Percentiles rank a stretch among this genome's conserved stretches.
phyloP scores from a whole-genome alignment of 2,113 vertebrate species.

The Ophiodon elongatus region DNA sequence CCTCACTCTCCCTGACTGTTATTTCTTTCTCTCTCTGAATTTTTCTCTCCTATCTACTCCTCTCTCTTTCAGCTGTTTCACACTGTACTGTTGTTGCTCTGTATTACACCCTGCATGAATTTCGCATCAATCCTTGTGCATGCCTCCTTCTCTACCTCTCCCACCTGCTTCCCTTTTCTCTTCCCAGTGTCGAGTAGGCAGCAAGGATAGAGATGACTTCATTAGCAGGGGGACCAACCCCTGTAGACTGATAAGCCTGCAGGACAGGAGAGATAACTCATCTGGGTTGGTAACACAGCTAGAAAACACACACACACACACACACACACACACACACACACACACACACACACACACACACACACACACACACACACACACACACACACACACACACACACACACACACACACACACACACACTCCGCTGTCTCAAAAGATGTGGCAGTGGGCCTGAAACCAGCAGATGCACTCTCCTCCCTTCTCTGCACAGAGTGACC shows the following conservation, averaged over 20 bases:
- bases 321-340: background rate
- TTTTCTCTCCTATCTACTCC: slow-evolving; percentile 49
- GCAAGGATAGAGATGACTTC: slow-evolving; percentile 76
- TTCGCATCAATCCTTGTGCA: slow-evolving; percentile 58
- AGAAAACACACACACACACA: slow-evolving; percentile 13
- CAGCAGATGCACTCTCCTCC: slow-evolving; percentile 60
- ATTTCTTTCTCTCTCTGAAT: slow-evolving; percentile 64
- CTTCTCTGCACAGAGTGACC: slow-evolving; percentile 62
- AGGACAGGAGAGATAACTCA: slow-evolving; percentile 67
- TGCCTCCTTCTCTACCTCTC: slow-evolving; percentile 26
- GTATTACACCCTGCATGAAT: slow-evolving; percentile 33
- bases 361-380: background rate
- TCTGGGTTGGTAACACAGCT: slow-evolving; percentile 59
- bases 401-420: too few species aligned
- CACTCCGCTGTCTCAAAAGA: slow-evolving; percentile 45
- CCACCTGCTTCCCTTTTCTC: slow-evolving; percentile 51
- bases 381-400: background rate
- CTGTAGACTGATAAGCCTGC: slow-evolving; percentile 69
- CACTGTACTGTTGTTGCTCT: slow-evolving; percentile 37
- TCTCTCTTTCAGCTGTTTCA: slow-evolving; percentile 69
- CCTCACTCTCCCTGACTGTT: slow-evolving; percentile 63
- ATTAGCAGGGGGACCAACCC: slow-evolving; percentile 73
- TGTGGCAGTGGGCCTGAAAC: slow-evolving; percentile 53
- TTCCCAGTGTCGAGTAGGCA: slow-evolving; percentile 26
- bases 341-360: background rate